Percentiles rank a stretch among this genome's conserved stretches.
Conservation (phyloP, 2,113 vertebrate genomes). For the Coturnix japonica region DNA sequence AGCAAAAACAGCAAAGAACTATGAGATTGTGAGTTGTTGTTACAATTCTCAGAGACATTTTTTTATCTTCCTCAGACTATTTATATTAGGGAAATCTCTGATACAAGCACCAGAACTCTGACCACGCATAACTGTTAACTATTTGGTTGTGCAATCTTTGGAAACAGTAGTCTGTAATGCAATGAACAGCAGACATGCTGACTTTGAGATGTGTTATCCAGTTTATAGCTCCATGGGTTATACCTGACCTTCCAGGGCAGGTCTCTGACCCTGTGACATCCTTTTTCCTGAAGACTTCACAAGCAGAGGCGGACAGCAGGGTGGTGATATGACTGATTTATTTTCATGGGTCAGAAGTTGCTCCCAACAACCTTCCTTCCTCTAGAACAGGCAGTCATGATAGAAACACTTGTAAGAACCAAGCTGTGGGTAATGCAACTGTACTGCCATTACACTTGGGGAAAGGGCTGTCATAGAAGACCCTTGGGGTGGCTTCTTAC, state of each 20-base stretch:
- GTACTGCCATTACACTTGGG: rapidly evolving
- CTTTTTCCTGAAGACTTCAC: background rate
- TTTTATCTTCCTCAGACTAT: background rate
- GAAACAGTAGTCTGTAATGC: rapidly evolving
- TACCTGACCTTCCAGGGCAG: background rate
- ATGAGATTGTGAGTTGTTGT: background rate
- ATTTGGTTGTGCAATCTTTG: rapidly evolving
- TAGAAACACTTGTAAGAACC: background rate
- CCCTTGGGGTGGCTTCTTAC: background rate
- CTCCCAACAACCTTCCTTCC: background rate
- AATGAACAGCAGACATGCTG: background rate
- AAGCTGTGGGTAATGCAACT: rapidly evolving
- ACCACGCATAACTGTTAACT: rapidly evolving
- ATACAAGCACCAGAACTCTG: background rate
- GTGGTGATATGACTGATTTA: background rate
- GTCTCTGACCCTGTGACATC: background rate
- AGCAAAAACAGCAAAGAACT: conserved; percentile 18
- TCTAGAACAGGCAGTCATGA: background rate
- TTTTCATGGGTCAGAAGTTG: background rate
- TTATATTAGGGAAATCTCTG: background rate
- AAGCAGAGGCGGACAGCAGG: background rate
- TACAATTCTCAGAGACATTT: background rate
- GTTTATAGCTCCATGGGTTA: background rate
- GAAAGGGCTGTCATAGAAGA: background rate
- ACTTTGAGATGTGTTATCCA: background rate